Evolutionary conservation across 2,113 vertebrate genomes (phyloP), one percentile per base, ranked within the genome.

Genomic region (Prietella phreatophila): DNA sequence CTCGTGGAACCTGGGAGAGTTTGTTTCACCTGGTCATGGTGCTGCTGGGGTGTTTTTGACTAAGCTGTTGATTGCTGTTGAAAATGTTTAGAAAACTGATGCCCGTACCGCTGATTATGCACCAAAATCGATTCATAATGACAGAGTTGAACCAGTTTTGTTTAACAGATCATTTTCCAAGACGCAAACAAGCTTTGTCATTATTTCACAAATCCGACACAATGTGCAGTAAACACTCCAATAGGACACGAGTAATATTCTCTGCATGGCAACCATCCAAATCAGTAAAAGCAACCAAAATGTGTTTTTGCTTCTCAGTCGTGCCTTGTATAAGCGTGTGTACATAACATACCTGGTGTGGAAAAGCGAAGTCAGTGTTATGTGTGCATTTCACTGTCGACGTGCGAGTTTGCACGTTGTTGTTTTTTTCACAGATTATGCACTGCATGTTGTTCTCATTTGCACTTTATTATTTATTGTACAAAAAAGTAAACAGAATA

Each of bases 401-500:
- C 8, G 22, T 76, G 10, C 10, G 0, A 76, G 22, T 25, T 22
- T 25, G 67, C 65, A 5, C n/a, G n/a, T 39, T 5, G 0, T 30
- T 4, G 80, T 55, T 65, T 90, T 85, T 90, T 93, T 89, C 83
- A 91, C 88, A 89, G 90, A 65, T 93, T 92, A 93, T 94, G 94
- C 94, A 94, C 91, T 95, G 95, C 95, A 95, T 96, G 95, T 92
- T 93, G 86, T 95, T 94, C 92, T 94, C 89, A 94, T 95, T 95
- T 95, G 95, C 95, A 96, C 94, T 96, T 95, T 94, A 94, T 92
- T 96, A 95, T 95, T 94, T 95, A 94, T 95, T 95, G 93, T 92
- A 91, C 92, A 91, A 93, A 92, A 36, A 79, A 93, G 93, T 85
- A 90, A 86, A 94, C 39, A 86, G 53, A 88, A 86, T 85, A 85